Evolutionary conservation across 2,113 vertebrate species (phyloP), one percentile per base, ranked within the genome.

Genomic region (Leptobrachium leishanense): DNA sequence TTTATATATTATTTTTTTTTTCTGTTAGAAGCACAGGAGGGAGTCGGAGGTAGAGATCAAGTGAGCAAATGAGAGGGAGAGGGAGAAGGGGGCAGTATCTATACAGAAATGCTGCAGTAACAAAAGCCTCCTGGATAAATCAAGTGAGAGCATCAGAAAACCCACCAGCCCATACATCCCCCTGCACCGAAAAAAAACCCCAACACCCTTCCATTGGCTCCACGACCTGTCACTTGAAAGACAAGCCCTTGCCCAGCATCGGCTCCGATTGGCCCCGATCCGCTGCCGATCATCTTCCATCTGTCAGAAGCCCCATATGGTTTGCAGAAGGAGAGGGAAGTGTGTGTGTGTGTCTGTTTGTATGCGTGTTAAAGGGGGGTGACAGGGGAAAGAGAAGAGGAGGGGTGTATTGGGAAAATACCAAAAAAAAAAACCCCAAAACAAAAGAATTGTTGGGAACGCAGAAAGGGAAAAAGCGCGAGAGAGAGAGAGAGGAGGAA

Each of bases 241-340:
- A 40, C 71, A 79, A 57, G 71, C 71, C 71, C 71, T 71, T 68
- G 42, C 64, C 77, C 53, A 74, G 4, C 53, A 5, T 40, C 66
- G 50, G 46, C 41, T 31, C 53, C 13, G 63, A 80, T 80, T 80
- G 77, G 77, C 40, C 67, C n/a, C 43, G 50, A n/a, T 9, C 20
- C 43, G 64, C 64, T 80, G 77, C 77, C 77, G 65, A 39, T 80
- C 77, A 80, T 31, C 11, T 46, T 41, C 77, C 77, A 80, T 80
- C 77, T 80, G 77, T 80, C 77, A 80, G 77, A 68, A 80, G 55
- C 41, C 77, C 77, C 77, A 74, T 80, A 80, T 80, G 77, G 77
- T 80, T 80, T 74, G 77, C 77, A 80, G 77, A 80, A 80, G 77
- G 77, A 71, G 53, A 74, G 42, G 63, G 64, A 74, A 80, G 77